Percentiles rank a stretch among this genome's conserved stretches.
Conservation (phyloP, 2,113 vertebrate genomes). For the Dinomys branickii region DNA sequence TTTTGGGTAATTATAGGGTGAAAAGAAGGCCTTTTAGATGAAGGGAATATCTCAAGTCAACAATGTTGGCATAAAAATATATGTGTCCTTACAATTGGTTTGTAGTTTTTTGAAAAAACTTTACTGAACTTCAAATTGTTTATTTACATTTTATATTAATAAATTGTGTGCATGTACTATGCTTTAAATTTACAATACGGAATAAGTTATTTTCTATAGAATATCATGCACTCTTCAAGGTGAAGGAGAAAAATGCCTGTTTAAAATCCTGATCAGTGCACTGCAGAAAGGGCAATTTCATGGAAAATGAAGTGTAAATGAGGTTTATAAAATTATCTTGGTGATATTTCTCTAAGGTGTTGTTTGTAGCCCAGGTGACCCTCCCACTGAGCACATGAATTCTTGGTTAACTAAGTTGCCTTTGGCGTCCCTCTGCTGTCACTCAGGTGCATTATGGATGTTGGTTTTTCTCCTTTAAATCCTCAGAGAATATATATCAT, state of each 20-base stretch:
- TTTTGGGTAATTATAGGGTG: not conserved
- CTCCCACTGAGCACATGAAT: not conserved
- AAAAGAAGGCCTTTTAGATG: not conserved
- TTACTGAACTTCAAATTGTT: not conserved
- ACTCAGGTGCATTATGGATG: constrained; percentile 24
- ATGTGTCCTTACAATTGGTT: not conserved
- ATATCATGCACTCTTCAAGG: constrained; percentile 48
- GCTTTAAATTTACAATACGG: constrained; percentile 22
- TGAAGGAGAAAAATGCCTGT: constrained; percentile 52
- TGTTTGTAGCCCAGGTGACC: constrained; percentile 32
- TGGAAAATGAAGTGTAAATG: constrained; percentile 61
- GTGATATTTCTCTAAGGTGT: constrained; percentile 57
- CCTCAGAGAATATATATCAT: constrained; percentile 43
- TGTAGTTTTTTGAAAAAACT: not conserved
- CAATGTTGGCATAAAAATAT: not conserved
- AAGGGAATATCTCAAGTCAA: not conserved
- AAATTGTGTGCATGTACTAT: not conserved
- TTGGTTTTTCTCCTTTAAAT: constrained; percentile 45
- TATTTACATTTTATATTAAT: constrained; percentile 1
- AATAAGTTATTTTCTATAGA: not conserved
- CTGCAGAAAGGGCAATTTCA: constrained; percentile 9
- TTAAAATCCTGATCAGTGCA: constrained; percentile 51
- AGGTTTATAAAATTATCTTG: constrained; percentile 65
- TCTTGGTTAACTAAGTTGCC: constrained; percentile 22
- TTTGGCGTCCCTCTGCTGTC: not conserved